A percentile compares a stretch with the other conserved stretches of the same genome.
phyloP scores from a whole-genome alignment of 2,888 invertebrate genomes.

The Limnephilus lunatus region DNA sequence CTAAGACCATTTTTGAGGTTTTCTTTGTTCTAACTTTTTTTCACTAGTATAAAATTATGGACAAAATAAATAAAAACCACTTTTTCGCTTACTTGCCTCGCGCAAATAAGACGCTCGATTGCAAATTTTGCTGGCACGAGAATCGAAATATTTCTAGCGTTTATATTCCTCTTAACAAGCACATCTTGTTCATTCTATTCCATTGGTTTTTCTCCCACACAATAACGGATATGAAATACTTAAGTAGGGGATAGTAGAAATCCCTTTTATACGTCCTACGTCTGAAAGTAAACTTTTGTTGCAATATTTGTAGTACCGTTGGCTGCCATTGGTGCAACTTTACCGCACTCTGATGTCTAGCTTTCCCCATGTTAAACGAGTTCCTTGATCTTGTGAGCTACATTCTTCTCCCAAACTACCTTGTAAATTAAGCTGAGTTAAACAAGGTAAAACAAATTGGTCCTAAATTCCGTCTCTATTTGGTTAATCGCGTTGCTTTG shows the following conservation, averaged over 20 bases:
- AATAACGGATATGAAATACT: slow-evolving; percentile 41
- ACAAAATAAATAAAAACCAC: too few species aligned
- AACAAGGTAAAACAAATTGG: background rate
- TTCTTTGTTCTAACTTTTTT: too few species aligned
- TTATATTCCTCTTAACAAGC: too few species aligned
- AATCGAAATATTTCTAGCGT: too few species aligned
- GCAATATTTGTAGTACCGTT: background rate
- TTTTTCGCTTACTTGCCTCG: too few species aligned
- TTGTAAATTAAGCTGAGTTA: background rate
- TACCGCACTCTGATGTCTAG: background rate
- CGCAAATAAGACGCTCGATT: too few species aligned
- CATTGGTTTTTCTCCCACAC: background rate
- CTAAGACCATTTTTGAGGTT: too few species aligned
- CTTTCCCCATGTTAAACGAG: background rate
- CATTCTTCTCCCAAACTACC: background rate
- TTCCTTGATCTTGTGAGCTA: background rate
- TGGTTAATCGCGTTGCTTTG: background rate
- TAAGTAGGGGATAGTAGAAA: slow-evolving; percentile 1
- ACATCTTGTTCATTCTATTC: background rate
- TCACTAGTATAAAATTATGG: too few species aligned
- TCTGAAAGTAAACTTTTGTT: slow-evolving; percentile 4
- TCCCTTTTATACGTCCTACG: background rate
- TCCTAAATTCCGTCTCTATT: background rate
- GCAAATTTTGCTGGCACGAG: too few species aligned
- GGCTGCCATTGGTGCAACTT: slow-evolving; percentile 9